phyloP scores from a whole-genome alignment of 2,888 invertebrate genomes.

The Halocaridina rubra region DNA sequence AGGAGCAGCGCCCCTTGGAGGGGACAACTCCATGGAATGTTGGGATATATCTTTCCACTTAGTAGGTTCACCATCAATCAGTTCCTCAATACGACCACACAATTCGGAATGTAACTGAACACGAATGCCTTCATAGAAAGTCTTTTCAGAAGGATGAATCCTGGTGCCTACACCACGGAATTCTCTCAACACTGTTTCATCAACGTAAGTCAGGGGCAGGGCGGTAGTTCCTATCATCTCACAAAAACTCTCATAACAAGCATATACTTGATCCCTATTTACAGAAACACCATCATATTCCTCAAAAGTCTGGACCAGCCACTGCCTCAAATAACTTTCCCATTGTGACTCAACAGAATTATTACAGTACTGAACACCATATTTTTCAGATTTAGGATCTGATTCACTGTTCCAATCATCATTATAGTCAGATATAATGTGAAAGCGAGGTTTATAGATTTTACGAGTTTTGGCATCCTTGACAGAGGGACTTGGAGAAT shows the following conservation, averaged over 20 bases:
- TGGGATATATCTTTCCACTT: conserved; percentile 20
- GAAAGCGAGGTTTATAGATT: conserved; percentile 62
- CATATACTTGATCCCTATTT: conserved; percentile 58
- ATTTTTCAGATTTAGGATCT: conserved; percentile 6
- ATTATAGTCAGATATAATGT: conserved; percentile 30
- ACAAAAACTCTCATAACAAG: conserved; percentile 43
- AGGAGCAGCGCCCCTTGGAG: conserved; percentile 47
- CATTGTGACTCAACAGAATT: conserved; percentile 12
- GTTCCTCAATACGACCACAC: conserved; percentile 35
- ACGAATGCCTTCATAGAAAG: conserved; percentile 54
- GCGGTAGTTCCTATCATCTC: background rate
- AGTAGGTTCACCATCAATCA: conserved; percentile 21
- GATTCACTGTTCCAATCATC: conserved; percentile 37
- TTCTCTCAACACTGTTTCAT: conserved; percentile 36
- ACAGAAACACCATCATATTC: conserved; percentile 46
- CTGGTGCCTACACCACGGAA: conserved; percentile 45
- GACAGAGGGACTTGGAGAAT: conserved; percentile 42
- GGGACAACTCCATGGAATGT: conserved; percentile 40
- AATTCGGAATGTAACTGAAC: conserved; percentile 32
- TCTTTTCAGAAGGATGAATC: conserved; percentile 38
- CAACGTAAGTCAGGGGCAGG: conserved; percentile 41
- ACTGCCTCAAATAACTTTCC: conserved; percentile 26
- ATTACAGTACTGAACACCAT: conserved; percentile 14
- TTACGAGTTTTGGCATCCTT: conserved; percentile 35
- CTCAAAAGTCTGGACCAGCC: conserved; percentile 41